A percentile compares a stretch with the other conserved stretches of the same genome.
Evolutionary conservation across 2,113 vertebrate species (phyloP).

Genomic region (Melanostigma gelatinosum): DNA sequence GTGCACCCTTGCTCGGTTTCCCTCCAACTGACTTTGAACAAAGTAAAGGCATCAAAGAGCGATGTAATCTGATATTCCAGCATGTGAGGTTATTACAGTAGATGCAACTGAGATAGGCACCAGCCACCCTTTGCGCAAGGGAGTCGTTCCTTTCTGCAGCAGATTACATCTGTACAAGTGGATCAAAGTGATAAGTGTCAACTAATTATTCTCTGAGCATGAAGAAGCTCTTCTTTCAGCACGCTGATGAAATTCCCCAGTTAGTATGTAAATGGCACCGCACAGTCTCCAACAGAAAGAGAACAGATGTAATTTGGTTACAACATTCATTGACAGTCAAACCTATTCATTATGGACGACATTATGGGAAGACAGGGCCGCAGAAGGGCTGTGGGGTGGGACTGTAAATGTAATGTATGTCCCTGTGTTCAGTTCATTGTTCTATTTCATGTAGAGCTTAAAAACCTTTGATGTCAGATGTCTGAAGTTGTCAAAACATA

Average conservation of each 20-base stretch:
- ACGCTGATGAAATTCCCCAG: conserved; percentile 49
- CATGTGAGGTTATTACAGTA: conserved; percentile 53
- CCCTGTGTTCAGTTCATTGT: not conserved
- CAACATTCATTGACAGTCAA: conserved; percentile 11
- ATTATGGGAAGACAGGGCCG: not conserved
- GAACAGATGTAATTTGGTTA: conserved; percentile 22
- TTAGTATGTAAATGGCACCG: conserved; percentile 36
- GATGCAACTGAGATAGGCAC: conserved; percentile 46
- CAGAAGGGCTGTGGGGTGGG: not conserved
- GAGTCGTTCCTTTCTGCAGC: conserved; percentile 33
- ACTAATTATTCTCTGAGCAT: conserved; percentile 57
- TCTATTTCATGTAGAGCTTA: conserved; percentile 10
- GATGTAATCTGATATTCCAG: conserved; percentile 52
- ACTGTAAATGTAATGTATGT: not conserved
- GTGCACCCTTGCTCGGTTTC: conserved; percentile 30
- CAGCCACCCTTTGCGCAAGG: conserved; percentile 22
- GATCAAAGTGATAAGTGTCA: conserved; percentile 54
- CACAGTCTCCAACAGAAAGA: conserved; percentile 14
- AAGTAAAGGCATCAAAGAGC: conserved; percentile 60
- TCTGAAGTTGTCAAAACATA: not conserved
- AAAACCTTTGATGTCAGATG: conserved; percentile 3
- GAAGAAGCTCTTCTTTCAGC: conserved; percentile 41
- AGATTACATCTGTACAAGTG: conserved; percentile 58
- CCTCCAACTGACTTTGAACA: conserved; percentile 52
- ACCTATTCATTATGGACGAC: conserved; percentile 23